A percentile compares a stretch with the other conserved stretches of the same genome.
Conservation (phyloP, 2,113 vertebrate genomes). For the Bambusicola thoracicus region DNA sequence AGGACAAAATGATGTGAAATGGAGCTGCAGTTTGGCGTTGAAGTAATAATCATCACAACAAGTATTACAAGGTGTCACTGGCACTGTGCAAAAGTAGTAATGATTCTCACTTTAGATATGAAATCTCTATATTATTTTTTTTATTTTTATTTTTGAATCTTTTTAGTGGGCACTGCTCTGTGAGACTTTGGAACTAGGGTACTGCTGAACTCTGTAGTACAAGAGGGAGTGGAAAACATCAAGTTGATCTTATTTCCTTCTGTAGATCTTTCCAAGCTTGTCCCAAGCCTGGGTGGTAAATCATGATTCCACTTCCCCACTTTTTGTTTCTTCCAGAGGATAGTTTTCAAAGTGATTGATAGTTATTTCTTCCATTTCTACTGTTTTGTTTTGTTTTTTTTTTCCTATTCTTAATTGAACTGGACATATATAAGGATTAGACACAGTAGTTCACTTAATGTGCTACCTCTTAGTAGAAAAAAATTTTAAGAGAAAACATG, state of each 20-base stretch:
- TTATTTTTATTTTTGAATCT: background rate
- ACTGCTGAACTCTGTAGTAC: background rate
- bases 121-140: background rate
- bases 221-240: background rate
- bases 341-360: background rate
- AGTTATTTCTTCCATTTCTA: background rate
- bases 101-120: background rate
- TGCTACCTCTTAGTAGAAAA: background rate
- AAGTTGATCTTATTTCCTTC: background rate
- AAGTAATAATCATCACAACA: background rate
- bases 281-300: background rate
- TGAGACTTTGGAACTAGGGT: background rate
- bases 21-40: background rate
- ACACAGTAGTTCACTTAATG: background rate
- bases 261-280: background rate
- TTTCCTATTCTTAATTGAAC: fast-evolving
- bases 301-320: background rate
- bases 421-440: background rate
- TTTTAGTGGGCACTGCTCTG: background rate
- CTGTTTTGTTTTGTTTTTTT: background rate
- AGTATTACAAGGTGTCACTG: background rate
- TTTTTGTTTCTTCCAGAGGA: background rate
- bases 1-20: background rate
- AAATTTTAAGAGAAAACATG: background rate
- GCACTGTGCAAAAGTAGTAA: background rate